A percentile compares a stretch with the other conserved stretches of the same genome.
These are phyloP conservation scores for Verasper variegatus DNA, from an alignment of 2,113 vertebrate genomes.

Conservation along the genomic window DNA sequence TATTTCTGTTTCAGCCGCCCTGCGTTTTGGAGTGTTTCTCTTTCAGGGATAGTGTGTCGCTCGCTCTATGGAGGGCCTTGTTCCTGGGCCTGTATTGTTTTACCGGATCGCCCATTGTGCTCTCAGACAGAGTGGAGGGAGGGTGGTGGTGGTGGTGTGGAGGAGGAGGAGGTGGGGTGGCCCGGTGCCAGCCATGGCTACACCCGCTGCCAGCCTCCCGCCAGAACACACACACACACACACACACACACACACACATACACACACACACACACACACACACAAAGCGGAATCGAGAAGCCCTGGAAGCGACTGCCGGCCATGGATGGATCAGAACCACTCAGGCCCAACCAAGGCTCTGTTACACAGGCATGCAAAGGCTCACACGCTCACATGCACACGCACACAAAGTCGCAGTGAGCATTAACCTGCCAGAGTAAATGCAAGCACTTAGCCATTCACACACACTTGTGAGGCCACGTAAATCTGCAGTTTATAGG, in stretches of 20 bases:
- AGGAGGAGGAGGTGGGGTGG: slow-evolving; percentile 36
- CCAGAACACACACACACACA: slow-evolving; percentile 50
- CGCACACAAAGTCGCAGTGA: neutral
- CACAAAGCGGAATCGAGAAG: slow-evolving; percentile 56
- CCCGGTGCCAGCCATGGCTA: slow-evolving; percentile 68
- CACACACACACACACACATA: slow-evolving; percentile 49
- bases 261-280: slow-evolving; percentile 41
- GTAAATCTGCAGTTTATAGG: no score
- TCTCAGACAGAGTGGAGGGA: slow-evolving; percentile 72
- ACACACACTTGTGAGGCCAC: neutral
- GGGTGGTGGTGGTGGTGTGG: slow-evolving; percentile 4
- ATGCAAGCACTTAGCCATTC: neutral
- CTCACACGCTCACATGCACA: slow-evolving; percentile 16
- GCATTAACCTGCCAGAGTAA: slow-evolving; percentile 21
- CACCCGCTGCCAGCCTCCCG: slow-evolving; percentile 72
- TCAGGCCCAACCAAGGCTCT: slow-evolving; percentile 61
- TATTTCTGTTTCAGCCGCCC: slow-evolving; percentile 55
- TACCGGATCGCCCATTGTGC: slow-evolving; percentile 82
- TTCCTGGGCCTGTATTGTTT: slow-evolving; percentile 83
- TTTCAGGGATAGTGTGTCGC: slow-evolving; percentile 82
- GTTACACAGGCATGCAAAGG: slow-evolving; percentile 57
- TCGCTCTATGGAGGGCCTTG: slow-evolving; percentile 77
- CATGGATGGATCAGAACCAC: slow-evolving; percentile 72
- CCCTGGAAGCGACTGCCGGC: slow-evolving; percentile 58
- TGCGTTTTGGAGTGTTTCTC: slow-evolving; percentile 67